Percentiles rank a stretch among this genome's conserved stretches.
Conservation (phyloP, 2,113 vertebrate species). For the Nothocercus nigrocapillus region DNA sequence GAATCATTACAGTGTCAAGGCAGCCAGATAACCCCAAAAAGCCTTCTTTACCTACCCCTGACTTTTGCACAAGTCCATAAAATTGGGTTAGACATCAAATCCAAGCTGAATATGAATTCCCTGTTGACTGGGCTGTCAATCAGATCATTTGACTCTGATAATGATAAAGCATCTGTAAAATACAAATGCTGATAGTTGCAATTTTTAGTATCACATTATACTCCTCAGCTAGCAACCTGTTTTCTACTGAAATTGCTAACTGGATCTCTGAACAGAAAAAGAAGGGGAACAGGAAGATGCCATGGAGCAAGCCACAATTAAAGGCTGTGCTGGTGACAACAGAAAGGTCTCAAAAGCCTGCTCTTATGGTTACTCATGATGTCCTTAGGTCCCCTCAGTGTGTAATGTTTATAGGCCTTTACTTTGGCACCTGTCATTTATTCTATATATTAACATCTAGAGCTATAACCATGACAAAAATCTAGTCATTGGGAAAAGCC, state of each 20-base stretch:
- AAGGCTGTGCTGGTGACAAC: constrained; percentile 42
- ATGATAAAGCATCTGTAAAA: background rate
- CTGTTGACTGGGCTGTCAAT: background rate
- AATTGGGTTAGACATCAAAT: background rate
- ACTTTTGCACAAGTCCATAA: background rate
- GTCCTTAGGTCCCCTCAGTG: constrained; percentile 36
- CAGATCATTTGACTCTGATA: background rate
- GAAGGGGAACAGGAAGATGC: constrained; percentile 57
- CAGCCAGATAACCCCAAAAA: background rate
- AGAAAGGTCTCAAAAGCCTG: constrained; percentile 50
- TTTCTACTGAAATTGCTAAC: constrained; percentile 44
- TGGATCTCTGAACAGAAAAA: background rate
- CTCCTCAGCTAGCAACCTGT: background rate
- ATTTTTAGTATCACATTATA: constrained; percentile 35
- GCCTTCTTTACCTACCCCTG: background rate
- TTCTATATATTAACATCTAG: constrained; percentile 78
- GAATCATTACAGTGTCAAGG: background rate
- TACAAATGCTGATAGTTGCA: background rate
- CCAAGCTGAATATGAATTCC: background rate
- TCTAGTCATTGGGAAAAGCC: constrained; percentile 63
- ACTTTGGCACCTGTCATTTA: constrained; percentile 74
- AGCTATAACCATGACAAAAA: constrained; percentile 63
- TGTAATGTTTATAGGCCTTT: constrained; percentile 57
- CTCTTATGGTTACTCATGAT: constrained; percentile 59
- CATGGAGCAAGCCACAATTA: constrained; percentile 49